Percentiles rank a stretch among this genome's conserved stretches.
Evolutionary conservation across 2,888 invertebrate species (phyloP).

Genomic region (Syrphus vitripennis): DNA sequence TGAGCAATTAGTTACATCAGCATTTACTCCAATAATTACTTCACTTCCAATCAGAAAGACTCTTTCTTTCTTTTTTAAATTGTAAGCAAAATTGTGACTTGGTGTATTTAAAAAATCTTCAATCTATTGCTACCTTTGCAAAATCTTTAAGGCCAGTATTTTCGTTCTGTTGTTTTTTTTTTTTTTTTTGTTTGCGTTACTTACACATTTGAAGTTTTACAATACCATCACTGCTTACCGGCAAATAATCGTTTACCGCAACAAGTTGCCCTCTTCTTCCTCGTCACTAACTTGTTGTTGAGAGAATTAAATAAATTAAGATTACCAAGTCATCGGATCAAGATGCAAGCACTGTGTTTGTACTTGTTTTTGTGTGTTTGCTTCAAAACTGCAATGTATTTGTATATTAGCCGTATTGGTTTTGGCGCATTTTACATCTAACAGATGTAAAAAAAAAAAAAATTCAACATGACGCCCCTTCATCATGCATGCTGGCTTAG

Average conservation of each 20-base stretch:
- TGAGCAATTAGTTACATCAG: no score
- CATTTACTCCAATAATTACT: no score
- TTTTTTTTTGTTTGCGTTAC: no score
- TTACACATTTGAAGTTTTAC: no score
- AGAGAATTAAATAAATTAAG: constrained; percentile 66
- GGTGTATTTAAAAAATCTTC: no score
- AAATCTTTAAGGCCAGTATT: no score
- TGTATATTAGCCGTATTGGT: constrained; percentile 21
- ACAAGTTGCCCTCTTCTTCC: constrained; percentile 26
- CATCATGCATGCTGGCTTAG: constrained; percentile 26
- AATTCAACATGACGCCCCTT: constrained; percentile 60
- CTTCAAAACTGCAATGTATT: not conserved
- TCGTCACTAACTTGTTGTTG: constrained; percentile 2
- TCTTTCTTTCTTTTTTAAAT: no score
- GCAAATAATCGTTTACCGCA: constrained; percentile 35
- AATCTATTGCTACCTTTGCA: no score
- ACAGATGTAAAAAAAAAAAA: constrained; percentile 31
- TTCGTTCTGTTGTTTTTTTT: no score
- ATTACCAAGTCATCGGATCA: constrained; percentile 64
- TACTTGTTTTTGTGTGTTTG: constrained; percentile 2
- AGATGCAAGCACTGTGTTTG: constrained; percentile 20
- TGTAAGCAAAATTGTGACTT: no score
- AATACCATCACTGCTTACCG: constrained; percentile 31
- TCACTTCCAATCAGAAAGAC: no score
- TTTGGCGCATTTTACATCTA: constrained; percentile 31